A percentile compares a stretch with the other conserved stretches of the same genome.
These are phyloP conservation scores for Aratinga solstitialis DNA, from an alignment of 2,797 vertebrate species.

Conservation along the genomic window DNA sequence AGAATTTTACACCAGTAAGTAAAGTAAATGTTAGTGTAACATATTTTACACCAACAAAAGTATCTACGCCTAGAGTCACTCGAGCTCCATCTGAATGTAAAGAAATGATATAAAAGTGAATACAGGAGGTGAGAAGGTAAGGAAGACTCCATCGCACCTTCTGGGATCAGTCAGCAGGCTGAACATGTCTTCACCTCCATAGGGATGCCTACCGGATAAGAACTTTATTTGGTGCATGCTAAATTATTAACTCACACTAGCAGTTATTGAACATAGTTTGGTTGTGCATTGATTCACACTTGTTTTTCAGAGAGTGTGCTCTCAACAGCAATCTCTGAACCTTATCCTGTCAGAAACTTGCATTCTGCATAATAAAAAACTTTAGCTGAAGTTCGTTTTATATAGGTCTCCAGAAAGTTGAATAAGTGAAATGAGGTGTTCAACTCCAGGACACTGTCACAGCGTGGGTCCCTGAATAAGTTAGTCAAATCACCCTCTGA, in stretches of 20 bases:
- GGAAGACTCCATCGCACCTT: background rate
- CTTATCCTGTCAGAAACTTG: background rate
- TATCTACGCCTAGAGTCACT: background rate
- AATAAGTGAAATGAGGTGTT: background rate
- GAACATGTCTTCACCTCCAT: background rate
- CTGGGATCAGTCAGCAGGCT: background rate
- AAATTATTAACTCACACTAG: background rate
- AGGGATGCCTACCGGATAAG: background rate
- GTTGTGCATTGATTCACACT: background rate
- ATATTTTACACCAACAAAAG: background rate
- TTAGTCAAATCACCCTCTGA: background rate
- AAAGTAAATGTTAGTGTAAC: background rate
- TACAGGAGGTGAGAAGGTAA: background rate
- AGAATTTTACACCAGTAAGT: background rate
- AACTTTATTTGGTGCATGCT: background rate
- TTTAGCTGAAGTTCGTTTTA: background rate
- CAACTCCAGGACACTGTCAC: background rate
- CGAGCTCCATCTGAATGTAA: background rate
- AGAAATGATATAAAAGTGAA: background rate
- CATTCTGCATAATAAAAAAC: background rate
- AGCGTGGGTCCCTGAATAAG: background rate
- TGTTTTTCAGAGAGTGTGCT: background rate
- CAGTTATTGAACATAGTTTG: background rate
- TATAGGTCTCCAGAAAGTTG: background rate
- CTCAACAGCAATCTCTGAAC: background rate